Percentiles rank a stretch among this genome's conserved stretches.
phyloP scores from a whole-genome alignment of 2,113 vertebrate genomes.

The Cichladusa arquata region DNA sequence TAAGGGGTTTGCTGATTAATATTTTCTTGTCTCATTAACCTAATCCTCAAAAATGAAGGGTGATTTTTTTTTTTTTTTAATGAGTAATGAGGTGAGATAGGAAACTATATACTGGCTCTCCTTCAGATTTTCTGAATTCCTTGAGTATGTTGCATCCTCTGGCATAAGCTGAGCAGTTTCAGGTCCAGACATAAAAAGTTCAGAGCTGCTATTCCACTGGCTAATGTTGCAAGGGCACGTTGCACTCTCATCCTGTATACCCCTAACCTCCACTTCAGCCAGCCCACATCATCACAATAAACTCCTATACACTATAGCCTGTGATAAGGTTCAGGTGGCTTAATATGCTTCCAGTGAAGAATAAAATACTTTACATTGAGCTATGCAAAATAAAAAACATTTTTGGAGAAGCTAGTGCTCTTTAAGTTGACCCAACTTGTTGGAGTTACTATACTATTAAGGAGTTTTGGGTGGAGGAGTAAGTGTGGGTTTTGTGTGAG shows the following conservation, averaged over 20 bases:
- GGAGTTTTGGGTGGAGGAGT: not conserved
- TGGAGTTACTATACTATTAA: not conserved
- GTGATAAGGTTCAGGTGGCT: not conserved
- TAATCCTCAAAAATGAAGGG: not conserved
- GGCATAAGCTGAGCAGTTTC: not conserved
- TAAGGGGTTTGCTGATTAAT: not conserved
- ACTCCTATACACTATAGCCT: not conserved
- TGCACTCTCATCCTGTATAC: not conserved
- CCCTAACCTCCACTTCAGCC: not conserved
- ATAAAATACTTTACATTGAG: not conserved
- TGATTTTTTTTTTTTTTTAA: not conserved
- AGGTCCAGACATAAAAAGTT: not conserved
- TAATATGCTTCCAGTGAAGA: not conserved
- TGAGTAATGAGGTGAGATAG: not conserved
- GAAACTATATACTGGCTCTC: not conserved
- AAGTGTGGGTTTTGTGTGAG: accelerated
- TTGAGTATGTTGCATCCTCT: not conserved
- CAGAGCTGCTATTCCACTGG: not conserved
- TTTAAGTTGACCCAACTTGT: not conserved
- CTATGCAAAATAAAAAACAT: not conserved
- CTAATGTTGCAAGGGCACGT: not conserved
- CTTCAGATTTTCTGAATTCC: not conserved
- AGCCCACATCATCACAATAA: not conserved
- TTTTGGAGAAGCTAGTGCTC: not conserved
- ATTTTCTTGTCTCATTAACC: not conserved